Base-by-base conservation (phyloP, 2,797 vertebrate genomes). In the Paratrypauchen microcephalus region DNA sequence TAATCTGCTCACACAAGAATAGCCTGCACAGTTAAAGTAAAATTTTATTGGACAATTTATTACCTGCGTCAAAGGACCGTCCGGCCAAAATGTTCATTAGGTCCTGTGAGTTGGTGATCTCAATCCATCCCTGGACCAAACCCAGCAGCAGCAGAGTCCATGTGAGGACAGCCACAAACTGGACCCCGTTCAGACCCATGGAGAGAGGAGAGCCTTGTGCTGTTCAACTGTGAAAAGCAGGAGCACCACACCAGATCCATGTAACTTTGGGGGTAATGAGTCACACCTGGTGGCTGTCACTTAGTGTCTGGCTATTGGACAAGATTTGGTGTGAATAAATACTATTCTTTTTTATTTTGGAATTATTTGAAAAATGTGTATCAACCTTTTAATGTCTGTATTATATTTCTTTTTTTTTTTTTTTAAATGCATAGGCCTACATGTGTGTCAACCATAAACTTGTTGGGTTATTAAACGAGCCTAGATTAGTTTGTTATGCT, bases 151-250 rank as follows among this genome's bases (percentile, higher is more conserved):
- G 70, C 50, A 84, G 56, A 28, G 45, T 52, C 68, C 57, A 69
- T 1, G 32, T 65, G 61, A 85, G 64, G 6, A 73, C 13, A 19
- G 47, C 6, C 66, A 84, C 45, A 69, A 81, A 13, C 64, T 66
- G 63, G n/a, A 71, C 50, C 59, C 70, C n/a, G 39, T 30, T 24
- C 54, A 50, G 57, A 68, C 69, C 86, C 90, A 91, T 90, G n/a
- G 52, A 54, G 21, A 26, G 28, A 11, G 48, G 60, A 55, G n/a
- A 19, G 18, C 13, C 16, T 6, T 5, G 9, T 13, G 0, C 57
- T 32, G 57, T 18, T 3, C 69, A 16, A 13, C 60, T 15, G 13
- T 19, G 5, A 15, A 1, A 15, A 3, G 16, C 0, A 0, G 1
- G 0, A 7, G 12, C 8, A 21, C 2, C 15, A 0, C 48, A 32